Base-by-base conservation (phyloP, 2,113 vertebrate species). In the Castor canadensis region DNA sequence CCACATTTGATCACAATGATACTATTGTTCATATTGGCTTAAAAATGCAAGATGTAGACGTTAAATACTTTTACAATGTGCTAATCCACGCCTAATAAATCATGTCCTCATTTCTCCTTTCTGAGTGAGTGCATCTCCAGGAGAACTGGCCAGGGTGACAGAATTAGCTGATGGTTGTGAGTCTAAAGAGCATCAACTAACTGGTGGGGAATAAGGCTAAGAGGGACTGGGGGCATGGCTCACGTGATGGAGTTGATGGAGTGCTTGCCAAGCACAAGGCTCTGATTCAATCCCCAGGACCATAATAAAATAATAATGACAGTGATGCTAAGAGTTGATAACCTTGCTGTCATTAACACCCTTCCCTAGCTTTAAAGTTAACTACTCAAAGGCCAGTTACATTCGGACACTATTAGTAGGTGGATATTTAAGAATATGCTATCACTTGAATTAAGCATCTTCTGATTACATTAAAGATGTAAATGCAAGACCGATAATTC, bases 401-500 rank as follows among this genome's bases (percentile, higher is more conserved):
- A n/a, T n/a, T n/a, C n/a, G n/a, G n/a, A n/a, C n/a, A n/a, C 93
- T 72, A 62, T 94, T 94, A 77, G 40, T 82, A 76, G 85, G 49
- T 64, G 35, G 32, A 30, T 91, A 92, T 60, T 95, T 95, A 95
- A 76, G 52, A 94, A 91, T 47, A 90, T 75, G 26, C 30, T 66
- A 66, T 93, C 87, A 87, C 35, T 92, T 87, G 35, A 54, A 26
- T 45, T 87, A 38, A 97, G 92, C 84, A 83, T 88, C 85, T 93
- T 92, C 72, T 89, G n/a, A 71, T 88, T 91, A 77, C 35, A 60
- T 85, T 35, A 92, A 86, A 96, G 79, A 94, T 76, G n/a, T 66
- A 40, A 0, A 47, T 82, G 16, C 32, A 82, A 93, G 73, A 58
- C n/a, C 77, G 43, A 89, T 62, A 54, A 73, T 75, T 89, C 79